Evolutionary conservation across 2,797 vertebrate species (phyloP).

Genomic region (Lagocephalus sceleratus): DNA sequence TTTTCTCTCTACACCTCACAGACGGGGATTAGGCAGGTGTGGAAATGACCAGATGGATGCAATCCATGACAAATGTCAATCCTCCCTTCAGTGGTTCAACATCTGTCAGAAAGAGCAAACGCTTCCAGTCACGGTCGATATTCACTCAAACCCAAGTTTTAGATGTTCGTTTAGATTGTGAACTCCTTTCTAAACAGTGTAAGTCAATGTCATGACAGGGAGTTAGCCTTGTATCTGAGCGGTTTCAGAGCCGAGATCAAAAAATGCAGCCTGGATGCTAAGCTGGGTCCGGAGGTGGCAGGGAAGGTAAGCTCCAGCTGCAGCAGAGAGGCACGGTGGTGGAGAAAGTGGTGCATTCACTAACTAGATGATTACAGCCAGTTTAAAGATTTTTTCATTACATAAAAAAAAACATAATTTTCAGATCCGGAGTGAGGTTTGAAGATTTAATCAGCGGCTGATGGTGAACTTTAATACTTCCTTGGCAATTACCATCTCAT

Average conservation of each 20-base stretch:
- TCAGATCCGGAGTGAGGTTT: too few species aligned
- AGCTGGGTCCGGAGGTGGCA: too few species aligned
- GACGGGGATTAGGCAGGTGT: constrained; percentile 35
- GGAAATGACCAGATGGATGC: constrained; percentile 61
- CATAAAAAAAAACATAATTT: too few species aligned
- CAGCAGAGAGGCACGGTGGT: too few species aligned
- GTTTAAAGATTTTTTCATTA: too few species aligned
- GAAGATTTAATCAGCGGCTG: constrained; percentile 5
- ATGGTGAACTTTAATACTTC: not conserved
- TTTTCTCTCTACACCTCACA: constrained; percentile 30
- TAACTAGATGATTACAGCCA: too few species aligned
- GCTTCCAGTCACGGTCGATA: not conserved
- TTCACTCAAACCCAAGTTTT: constrained; percentile 6
- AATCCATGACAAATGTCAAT: constrained; percentile 63
- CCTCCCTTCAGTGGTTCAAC: constrained; percentile 38
- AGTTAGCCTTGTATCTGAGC: too few species aligned
- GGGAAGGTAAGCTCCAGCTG: too few species aligned
- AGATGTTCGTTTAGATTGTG: constrained; percentile 23
- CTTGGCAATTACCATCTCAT: constrained; percentile 11
- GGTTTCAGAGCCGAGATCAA: too few species aligned
- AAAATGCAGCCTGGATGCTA: too few species aligned
- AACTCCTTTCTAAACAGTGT: too few species aligned
- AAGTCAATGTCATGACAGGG: not conserved
- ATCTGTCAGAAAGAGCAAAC: constrained; percentile 32
- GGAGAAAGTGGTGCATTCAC: too few species aligned